These are phyloP conservation scores for Colletes latitarsis DNA, from an alignment of 1,140 invertebrate genomes.

Conservation along the genomic window DNA sequence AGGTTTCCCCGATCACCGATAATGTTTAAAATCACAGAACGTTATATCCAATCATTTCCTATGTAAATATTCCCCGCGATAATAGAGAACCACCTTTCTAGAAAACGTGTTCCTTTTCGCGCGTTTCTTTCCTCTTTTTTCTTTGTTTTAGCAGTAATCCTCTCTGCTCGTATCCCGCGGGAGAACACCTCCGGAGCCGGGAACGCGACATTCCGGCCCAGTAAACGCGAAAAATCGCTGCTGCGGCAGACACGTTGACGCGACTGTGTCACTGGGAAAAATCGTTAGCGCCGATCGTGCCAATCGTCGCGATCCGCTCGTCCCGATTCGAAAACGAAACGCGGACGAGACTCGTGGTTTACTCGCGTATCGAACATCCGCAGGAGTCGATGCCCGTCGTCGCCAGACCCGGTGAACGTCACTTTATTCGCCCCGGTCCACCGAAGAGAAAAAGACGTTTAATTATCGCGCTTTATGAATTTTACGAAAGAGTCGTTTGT, in stretches of 20 bases:
- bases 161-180: neutral
- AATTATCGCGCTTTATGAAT: neutral
- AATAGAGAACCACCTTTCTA: constrained; percentile 20
- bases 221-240: constrained; percentile 23
- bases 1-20: neutral
- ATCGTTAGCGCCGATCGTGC: constrained; percentile 55
- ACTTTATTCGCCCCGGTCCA: neutral
- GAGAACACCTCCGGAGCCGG: neutral
- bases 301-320: constrained; percentile 51
- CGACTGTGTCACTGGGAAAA: constrained; percentile 52
- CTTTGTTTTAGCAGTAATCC: neutral
- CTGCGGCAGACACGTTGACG: constrained; percentile 51
- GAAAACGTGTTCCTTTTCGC: constrained; percentile 10
- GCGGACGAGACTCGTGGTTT: constrained; percentile 21
- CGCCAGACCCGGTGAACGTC: neutral
- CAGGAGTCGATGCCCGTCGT: constrained; percentile 16
- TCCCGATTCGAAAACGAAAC: constrained; percentile 16
- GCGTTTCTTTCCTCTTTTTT: neutral
- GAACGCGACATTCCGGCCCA: neutral
- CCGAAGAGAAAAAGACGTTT: neutral
- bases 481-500: constrained; percentile 1
- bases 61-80: constrained; percentile 1
- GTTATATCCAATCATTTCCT: constrained; percentile 14
- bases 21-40: constrained; percentile 33
- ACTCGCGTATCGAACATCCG: constrained; percentile 7